These are phyloP conservation scores for Halichoeres trimaculatus DNA, from an alignment of 2,113 vertebrate species.

Conservation along the genomic window DNA sequence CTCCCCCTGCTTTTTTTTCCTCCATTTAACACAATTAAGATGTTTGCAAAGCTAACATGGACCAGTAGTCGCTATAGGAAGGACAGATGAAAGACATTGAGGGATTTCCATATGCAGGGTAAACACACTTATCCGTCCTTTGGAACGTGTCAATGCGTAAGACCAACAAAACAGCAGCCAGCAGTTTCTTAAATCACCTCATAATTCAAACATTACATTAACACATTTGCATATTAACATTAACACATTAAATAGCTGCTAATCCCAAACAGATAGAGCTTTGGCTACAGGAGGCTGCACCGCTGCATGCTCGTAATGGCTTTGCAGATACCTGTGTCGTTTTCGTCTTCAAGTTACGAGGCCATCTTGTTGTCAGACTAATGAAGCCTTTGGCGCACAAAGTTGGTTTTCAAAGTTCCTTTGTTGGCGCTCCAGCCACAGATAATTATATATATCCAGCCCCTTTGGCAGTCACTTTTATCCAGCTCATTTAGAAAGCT, in stretches of 20 bases:
- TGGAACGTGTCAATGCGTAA: conserved; percentile 52
- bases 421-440: conserved; percentile 73
- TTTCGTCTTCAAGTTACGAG: conserved; percentile 42
- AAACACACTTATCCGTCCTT: conserved; percentile 73
- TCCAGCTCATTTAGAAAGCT: conserved; percentile 75
- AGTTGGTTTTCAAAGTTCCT: conserved; percentile 74
- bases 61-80: conserved; percentile 76
- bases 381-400: conserved; percentile 73
- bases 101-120: conserved; percentile 74
- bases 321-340: conserved; percentile 63
- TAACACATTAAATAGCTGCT: conserved; percentile 62
- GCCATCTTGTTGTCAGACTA: conserved; percentile 69
- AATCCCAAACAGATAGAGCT: conserved; percentile 64
- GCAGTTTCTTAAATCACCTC: conserved; percentile 65
- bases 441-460: conserved; percentile 80
- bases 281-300: conserved; percentile 24
- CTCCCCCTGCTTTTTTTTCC: conserved; percentile 73
- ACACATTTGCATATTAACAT: conserved; percentile 69
- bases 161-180: conserved; percentile 66
- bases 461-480: conserved; percentile 76
- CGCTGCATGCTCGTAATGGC: conserved; percentile 55
- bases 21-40: conserved; percentile 86
- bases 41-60: conserved; percentile 85
- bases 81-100: conserved; percentile 81
- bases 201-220: conserved; percentile 73